Conservation (phyloP, 2,113 vertebrate species). For the Salminus brasiliensis region DNA sequence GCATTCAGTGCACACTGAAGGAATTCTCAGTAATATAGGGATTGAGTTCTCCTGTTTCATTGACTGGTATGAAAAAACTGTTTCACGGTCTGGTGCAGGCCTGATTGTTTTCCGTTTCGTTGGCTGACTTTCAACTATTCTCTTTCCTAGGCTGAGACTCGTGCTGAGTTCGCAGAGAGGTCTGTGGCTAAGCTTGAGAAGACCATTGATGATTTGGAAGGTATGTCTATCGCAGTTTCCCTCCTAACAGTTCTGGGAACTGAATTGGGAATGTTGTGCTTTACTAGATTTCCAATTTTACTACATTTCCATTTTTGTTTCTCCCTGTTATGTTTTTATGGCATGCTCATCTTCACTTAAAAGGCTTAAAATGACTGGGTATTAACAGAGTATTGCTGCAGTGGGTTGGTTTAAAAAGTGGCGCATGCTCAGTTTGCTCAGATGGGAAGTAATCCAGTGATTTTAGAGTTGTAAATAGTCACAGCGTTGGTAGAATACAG, state of each 20-base stretch:
- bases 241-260: background rate
- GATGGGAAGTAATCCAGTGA: background rate
- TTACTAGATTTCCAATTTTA: background rate
- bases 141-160: conserved; percentile 87
- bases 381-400: background rate
- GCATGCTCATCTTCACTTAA: background rate
- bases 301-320: background rate
- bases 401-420: background rate
- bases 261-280: background rate
- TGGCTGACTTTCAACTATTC: background rate
- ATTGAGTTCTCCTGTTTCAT: background rate
- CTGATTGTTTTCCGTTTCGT: background rate
- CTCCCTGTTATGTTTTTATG: background rate
- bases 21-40: background rate
- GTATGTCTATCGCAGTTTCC: conserved; percentile 67
- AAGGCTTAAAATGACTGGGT: background rate
- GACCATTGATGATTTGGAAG: conserved; percentile 98
- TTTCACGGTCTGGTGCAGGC: background rate
- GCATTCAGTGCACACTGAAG: background rate
- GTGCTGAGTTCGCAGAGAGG: conserved; percentile 95
- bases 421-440: background rate
- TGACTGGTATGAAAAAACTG: background rate
- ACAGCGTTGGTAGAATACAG: background rate
- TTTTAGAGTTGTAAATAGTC: background rate
- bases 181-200: conserved; percentile 98